Evolutionary conservation across 2,888 invertebrate species (phyloP).

Genomic region (Protophormia terraenovae): DNA sequence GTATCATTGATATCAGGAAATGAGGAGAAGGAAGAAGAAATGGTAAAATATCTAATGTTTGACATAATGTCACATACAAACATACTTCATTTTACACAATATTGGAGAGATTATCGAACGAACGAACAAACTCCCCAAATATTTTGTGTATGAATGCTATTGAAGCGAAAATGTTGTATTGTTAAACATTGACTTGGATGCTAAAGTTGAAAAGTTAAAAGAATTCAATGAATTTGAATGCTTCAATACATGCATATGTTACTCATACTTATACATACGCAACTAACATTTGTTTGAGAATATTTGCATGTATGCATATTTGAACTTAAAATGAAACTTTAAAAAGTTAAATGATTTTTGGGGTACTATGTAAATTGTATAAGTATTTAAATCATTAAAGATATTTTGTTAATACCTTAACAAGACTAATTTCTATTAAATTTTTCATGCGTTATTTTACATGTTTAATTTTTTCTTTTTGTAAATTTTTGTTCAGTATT

Average conservation of each 20-base stretch:
- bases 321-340: not conserved
- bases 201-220: slow-evolving; percentile 64
- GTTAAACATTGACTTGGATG: slow-evolving; percentile 48
- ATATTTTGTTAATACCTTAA: not conserved
- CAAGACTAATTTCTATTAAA: not conserved
- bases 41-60: slow-evolving; percentile 42
- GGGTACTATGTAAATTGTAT: not conserved
- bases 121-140: slow-evolving; percentile 38
- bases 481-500: not conserved
- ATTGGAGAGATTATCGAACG: not conserved
- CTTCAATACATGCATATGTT: slow-evolving; percentile 38
- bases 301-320: not conserved
- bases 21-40: not conserved
- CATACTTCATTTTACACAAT: slow-evolving; percentile 19
- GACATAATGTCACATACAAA: slow-evolving; percentile 43
- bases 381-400: not conserved
- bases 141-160: slow-evolving; percentile 45
- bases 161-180: slow-evolving; percentile 48
- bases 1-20: not conserved
- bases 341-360: not conserved
- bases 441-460: not conserved
- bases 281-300: not conserved
- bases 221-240: slow-evolving; percentile 66
- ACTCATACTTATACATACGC: not conserved
- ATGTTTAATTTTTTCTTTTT: not conserved